Evolutionary conservation across 2,113 vertebrate species (phyloP), one percentile per base, ranked within the genome.

Genomic region (Anthoscopus minutus): DNA sequence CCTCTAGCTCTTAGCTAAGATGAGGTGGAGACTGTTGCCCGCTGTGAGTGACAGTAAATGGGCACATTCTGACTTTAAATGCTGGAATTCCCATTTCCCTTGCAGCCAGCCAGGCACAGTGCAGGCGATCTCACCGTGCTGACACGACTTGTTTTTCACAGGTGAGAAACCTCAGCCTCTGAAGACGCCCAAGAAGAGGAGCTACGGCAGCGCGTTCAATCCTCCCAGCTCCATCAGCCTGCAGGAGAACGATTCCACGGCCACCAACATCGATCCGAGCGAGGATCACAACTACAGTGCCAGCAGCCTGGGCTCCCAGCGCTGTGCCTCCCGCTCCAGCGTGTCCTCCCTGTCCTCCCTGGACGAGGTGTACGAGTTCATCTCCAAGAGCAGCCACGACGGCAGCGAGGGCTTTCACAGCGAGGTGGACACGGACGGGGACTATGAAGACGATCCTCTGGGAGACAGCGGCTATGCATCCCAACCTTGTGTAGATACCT

Each of bases 261-360:
- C 98, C 89, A 96, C 98, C 94, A 99, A 97, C 97, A 98, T 98
- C 1, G 99, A 99, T 82, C 99, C 99, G 0, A 99, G 98, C 93
- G 99, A 99, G 98, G 99, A 99, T 96, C 99, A 99, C 97, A 99
- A 99, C 96, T 99, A 99, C 97, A 99, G 98, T 2, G 99, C 98
- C 58, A 98, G 96, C 79, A 97, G 97, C 38, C 92, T 98, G 50
- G 98, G 97, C 20, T 96, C 99, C 31, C 98, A 99, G 94, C 98
- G 98, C 77, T 99, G 99, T 13, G 98, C 98, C 0, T 99, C 99
- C 37, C 92, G 98, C n/a, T 98, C 98, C 77, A 99, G 99, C 2
- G 91, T 98, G 65, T 98, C 98, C 83, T 98, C 98, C 80, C 93
- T 99, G 28, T 98, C 98, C 89, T 98, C 99, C 76, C 97, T 99